These are phyloP conservation scores for Macrobrachium rosenbergii DNA, from an alignment of 1,140 invertebrate species.

Conservation along the genomic window DNA sequence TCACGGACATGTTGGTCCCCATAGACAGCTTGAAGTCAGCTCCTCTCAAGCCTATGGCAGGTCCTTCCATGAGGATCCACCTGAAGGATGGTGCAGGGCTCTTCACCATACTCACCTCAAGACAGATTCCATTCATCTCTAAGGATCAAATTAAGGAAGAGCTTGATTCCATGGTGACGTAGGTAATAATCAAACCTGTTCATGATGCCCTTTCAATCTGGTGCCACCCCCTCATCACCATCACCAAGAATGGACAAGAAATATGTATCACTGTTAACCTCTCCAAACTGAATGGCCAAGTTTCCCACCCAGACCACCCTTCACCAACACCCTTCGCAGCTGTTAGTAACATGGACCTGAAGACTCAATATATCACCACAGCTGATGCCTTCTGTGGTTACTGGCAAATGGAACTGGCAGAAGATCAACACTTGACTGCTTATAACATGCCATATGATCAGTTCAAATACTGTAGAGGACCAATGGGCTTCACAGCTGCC, in stretches of 20 bases:
- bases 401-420: no score
- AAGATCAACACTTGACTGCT: no score
- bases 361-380: background rate
- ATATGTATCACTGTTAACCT: background rate
- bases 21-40: background rate
- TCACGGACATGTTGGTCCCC: background rate
- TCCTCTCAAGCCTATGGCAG: background rate
- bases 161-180: background rate
- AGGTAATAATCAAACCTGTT: background rate
- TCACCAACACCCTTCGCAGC: background rate
- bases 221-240: conserved; percentile 4
- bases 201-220: background rate
- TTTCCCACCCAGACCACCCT: no score
- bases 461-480: no score
- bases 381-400: background rate
- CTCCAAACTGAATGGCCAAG: background rate
- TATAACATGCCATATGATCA: no score
- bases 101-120: no score
- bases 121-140: background rate
- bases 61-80: conserved; percentile 7
- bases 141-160: background rate
- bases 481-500: no score
- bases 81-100: background rate
- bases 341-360: no score
- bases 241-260: background rate